Percentiles rank a stretch among this genome's conserved stretches.
Conservation (phyloP, 2,888 invertebrate species). For the Andricus curvator region DNA sequence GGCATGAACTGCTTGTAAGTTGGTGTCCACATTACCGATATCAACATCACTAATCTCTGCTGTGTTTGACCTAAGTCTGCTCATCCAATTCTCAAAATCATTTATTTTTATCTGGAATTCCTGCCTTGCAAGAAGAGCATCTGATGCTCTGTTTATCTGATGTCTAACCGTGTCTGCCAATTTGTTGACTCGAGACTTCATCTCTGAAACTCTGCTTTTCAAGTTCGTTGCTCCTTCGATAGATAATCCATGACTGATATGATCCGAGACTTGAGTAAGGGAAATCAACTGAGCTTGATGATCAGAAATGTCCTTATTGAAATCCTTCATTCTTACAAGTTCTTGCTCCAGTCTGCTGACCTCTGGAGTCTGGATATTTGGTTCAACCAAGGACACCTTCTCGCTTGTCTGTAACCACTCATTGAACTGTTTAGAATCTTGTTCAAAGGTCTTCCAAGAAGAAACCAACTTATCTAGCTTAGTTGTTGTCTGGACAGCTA, state of each 20-base stretch:
- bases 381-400: slow-evolving; percentile 81
- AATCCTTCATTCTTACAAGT: slow-evolving; percentile 87
- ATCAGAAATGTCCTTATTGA: slow-evolving; percentile 91
- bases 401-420: slow-evolving; percentile 87
- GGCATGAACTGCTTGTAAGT: slow-evolving; percentile 88
- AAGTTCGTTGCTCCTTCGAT: slow-evolving; percentile 87
- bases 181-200: slow-evolving; percentile 87
- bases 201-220: slow-evolving; percentile 86
- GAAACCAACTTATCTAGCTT: slow-evolving; percentile 88
- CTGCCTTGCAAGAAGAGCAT: slow-evolving; percentile 89
- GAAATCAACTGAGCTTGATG: slow-evolving; percentile 91
- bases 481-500: slow-evolving; percentile 87
- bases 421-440: slow-evolving; percentile 87
- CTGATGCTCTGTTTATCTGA: slow-evolving; percentile 89
- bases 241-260: slow-evolving; percentile 87
- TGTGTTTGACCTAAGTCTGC: slow-evolving; percentile 85
- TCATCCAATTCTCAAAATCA: slow-evolving; percentile 90
- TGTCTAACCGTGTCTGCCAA: slow-evolving; percentile 88
- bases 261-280: slow-evolving; percentile 89
- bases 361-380: slow-evolving; percentile 85
- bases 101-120: slow-evolving; percentile 90
- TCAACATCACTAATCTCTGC: slow-evolving; percentile 90
- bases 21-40: slow-evolving; percentile 89
- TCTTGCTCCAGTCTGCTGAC: slow-evolving; percentile 88
- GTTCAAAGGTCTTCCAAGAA: slow-evolving; percentile 91